Conservation (phyloP, 2,888 invertebrate genomes). For the Catocala fraxini region DNA sequence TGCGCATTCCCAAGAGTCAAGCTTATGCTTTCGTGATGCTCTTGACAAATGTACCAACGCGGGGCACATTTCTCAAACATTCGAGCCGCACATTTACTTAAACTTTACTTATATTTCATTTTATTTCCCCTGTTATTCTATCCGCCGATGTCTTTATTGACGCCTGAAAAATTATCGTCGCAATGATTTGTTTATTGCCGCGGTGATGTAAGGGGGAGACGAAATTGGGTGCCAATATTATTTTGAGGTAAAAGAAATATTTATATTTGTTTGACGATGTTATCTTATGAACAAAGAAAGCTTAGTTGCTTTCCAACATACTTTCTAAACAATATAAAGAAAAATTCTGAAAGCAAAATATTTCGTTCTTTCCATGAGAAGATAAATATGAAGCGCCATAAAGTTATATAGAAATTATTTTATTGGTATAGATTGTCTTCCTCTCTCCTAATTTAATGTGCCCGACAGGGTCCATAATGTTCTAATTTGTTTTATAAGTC, state of each 20-base stretch:
- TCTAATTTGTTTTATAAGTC: no score
- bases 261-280: no score
- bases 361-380: no score
- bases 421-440: no score
- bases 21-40: constrained; percentile 41
- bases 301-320: no score
- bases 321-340: no score
- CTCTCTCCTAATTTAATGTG: no score
- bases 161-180: constrained; percentile 13
- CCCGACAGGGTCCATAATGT: no score
- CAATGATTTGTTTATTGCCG: constrained; percentile 14
- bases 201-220: constrained; percentile 1
- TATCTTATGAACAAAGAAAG: no score
- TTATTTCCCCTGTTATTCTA: constrained; percentile 28
- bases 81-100: constrained; percentile 38
- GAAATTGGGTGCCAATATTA: neutral
- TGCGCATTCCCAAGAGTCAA: constrained; percentile 37
- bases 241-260: neutral
- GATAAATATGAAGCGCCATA: no score
- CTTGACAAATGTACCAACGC: constrained; percentile 46
- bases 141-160: constrained; percentile 18
- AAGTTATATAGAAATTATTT: no score
- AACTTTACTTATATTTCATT: constrained; percentile 46
- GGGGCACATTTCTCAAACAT: constrained; percentile 35
- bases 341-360: no score